Conservation (phyloP, 2,888 invertebrate genomes). For the Acrobasis consociella region DNA sequence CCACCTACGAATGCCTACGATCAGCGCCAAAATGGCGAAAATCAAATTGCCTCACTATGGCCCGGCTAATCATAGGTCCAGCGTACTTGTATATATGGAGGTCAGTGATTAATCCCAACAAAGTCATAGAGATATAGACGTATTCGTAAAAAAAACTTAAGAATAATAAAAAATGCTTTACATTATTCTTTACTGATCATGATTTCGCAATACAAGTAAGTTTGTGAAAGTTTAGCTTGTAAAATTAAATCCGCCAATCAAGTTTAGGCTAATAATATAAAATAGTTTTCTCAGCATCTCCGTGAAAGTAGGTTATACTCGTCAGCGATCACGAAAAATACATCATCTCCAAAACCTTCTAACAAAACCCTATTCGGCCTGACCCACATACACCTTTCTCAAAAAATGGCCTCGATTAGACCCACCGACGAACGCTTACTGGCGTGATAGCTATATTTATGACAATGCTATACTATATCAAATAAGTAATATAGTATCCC, state of each 20-base stretch:
- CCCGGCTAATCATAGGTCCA: no score
- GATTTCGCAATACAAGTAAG: neutral
- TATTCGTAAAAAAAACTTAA: no score
- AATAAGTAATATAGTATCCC: neutral
- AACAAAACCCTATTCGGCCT: neutral
- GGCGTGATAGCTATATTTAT: slow-evolving; percentile 4
- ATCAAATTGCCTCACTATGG: no score
- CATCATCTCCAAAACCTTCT: neutral
- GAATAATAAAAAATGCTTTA: no score
- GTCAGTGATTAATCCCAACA: no score
- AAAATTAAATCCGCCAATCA: neutral
- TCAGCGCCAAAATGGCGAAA: no score
- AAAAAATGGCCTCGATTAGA: slow-evolving; percentile 9
- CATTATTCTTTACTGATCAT: neutral
- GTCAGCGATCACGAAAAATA: neutral
- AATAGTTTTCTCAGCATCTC: neutral
- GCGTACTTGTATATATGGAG: no score
- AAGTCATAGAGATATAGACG: no score
- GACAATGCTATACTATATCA: neutral
- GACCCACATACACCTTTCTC: slow-evolving; percentile 11
- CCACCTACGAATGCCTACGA: no score
- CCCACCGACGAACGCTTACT: neutral
- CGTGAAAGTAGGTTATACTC: neutral
- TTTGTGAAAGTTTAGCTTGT: neutral
- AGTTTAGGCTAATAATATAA: neutral